phyloP scores from a whole-genome alignment of 2,888 invertebrate genomes.

The Spatulosminthurus flaviceps region DNA sequence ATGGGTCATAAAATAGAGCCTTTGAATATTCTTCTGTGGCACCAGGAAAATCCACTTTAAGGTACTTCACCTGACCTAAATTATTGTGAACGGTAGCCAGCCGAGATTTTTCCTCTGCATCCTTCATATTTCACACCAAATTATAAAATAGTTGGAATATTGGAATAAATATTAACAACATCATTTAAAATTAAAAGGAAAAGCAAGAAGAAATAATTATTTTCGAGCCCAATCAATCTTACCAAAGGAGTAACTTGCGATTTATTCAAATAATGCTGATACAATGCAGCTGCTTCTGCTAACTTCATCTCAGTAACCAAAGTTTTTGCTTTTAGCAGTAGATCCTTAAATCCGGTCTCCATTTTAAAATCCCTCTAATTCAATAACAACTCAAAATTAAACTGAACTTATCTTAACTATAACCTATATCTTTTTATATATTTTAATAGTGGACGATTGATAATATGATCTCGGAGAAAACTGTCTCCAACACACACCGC shows the following conservation, averaged over 20 bases:
- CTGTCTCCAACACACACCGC: no score
- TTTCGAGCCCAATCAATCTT: not conserved
- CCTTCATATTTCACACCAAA: not conserved
- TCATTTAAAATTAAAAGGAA: no score
- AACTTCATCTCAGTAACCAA: not conserved
- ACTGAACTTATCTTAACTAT: no score
- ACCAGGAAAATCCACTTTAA: slow-evolving; percentile 66
- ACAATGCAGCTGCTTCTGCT: not conserved
- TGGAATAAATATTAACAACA: no score
- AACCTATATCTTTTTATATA: no score
- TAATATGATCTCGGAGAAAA: no score
- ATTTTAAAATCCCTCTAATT: not conserved
- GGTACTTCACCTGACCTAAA: slow-evolving; percentile 66
- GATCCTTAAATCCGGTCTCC: slow-evolving; percentile 9
- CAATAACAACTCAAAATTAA: no score
- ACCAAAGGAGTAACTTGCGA: not conserved
- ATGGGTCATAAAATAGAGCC: slow-evolving; percentile 64
- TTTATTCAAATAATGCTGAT: not conserved
- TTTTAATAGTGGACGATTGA: no score
- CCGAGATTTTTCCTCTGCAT: not conserved
- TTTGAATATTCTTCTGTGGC: slow-evolving; percentile 66
- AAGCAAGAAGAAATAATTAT: no score
- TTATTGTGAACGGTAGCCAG: slow-evolving; percentile 65
- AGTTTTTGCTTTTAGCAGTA: not conserved
- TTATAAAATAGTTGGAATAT: no score